Percentiles rank a stretch among this genome's conserved stretches.
Conservation (phyloP, 1,140 invertebrate species). For the Solen grandis region DNA sequence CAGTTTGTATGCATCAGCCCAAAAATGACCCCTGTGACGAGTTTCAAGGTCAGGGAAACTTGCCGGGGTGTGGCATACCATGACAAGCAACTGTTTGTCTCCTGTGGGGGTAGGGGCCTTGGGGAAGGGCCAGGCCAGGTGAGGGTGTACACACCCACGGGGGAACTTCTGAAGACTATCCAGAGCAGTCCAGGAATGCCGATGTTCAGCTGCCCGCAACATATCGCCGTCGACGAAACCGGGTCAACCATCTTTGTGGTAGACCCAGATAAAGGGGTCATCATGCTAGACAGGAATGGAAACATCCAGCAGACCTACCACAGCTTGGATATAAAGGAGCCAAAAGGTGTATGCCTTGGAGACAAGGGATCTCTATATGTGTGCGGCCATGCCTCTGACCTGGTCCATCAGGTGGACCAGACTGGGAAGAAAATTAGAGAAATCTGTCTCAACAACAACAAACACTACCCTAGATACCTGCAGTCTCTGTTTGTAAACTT, state of each 20-base stretch:
- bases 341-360: background rate
- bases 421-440: too few species aligned
- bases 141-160: background rate
- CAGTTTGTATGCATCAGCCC: constrained; percentile 1
- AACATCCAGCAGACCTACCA: background rate
- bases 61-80: constrained; percentile 7
- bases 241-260: background rate
- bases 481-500: too few species aligned
- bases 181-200: background rate
- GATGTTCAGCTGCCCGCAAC: constrained; percentile 10
- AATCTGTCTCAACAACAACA: too few species aligned
- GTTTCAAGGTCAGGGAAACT: constrained; percentile 8
- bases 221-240: background rate
- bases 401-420: too few species aligned
- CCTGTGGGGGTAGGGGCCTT: constrained; percentile 13
- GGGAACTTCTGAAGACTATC: background rate
- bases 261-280: constrained; percentile 2
- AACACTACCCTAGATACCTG: too few species aligned
- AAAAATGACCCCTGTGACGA: background rate
- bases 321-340: background rate
- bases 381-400: too few species aligned
- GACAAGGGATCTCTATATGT: background rate
- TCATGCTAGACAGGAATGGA: background rate
- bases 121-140: constrained; percentile 10
- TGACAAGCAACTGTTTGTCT: background rate